Evolutionary conservation across 2,888 invertebrate genomes (phyloP).

Genomic region (Eutolmus rufibarbis): DNA sequence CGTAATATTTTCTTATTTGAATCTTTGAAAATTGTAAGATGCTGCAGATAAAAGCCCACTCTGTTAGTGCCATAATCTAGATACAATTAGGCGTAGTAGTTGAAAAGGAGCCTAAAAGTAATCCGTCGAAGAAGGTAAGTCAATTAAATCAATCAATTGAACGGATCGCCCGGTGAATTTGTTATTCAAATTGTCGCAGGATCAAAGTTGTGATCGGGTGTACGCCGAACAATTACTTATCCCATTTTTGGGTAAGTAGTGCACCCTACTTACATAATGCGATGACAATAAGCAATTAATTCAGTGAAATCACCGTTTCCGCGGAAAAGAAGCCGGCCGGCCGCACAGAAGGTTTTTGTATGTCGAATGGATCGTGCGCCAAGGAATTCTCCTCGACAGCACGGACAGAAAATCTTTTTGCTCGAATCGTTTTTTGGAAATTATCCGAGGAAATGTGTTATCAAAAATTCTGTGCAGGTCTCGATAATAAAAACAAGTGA

Average conservation of each 20-base stretch:
- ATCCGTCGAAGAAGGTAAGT: neutral
- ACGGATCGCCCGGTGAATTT: neutral
- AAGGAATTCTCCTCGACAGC: conserved; percentile 20
- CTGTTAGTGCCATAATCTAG: neutral
- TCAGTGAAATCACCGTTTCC: neutral
- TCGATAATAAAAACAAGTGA: conserved; percentile 37
- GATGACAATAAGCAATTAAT: neutral
- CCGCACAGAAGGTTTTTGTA: neutral
- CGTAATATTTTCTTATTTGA: neutral
- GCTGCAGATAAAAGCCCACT: neutral
- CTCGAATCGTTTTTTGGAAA: neutral
- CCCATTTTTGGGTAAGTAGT: conserved; percentile 62
- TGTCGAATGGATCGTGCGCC: neutral
- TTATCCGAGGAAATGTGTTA: conserved; percentile 32
- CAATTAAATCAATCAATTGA: conserved; percentile 8
- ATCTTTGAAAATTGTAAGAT: neutral
- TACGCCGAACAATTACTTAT: conserved; percentile 42
- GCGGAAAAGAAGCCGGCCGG: neutral
- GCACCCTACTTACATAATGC: conserved; percentile 62
- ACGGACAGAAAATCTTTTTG: neutral
- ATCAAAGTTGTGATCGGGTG: neutral
- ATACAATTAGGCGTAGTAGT: neutral
- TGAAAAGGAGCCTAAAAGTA: neutral
- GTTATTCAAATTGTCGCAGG: conserved; percentile 28
- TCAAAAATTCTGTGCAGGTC: conserved; percentile 38